phyloP scores from a whole-genome alignment of 2,888 invertebrate species.

The Bellardia pandia region DNA sequence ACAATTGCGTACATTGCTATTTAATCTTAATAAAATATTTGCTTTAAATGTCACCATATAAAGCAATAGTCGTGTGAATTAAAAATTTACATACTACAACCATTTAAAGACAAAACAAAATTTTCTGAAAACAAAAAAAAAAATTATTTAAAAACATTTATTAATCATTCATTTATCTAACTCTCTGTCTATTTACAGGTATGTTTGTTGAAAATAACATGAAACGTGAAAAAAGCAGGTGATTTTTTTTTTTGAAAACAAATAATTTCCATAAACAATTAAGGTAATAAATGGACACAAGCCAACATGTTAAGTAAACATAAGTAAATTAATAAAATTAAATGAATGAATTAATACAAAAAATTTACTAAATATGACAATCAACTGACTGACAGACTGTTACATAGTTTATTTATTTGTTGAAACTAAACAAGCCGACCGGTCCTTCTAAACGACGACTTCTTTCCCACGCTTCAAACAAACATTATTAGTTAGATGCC shows the following conservation, averaged over 20 bases:
- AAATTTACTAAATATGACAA: neutral
- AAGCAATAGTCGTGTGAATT: conserved; percentile 14
- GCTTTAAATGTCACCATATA: conserved; percentile 26
- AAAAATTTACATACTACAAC: conserved; percentile 35
- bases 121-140: neutral
- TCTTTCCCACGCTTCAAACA: conserved; percentile 68
- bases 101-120: conserved; percentile 4
- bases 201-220: conserved; percentile 31
- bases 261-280: conserved; percentile 41
- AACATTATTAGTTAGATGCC: conserved; percentile 37
- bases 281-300: conserved; percentile 43
- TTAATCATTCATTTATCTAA: conserved; percentile 50
- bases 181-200: conserved; percentile 66
- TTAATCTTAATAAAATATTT: neutral
- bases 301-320: neutral
- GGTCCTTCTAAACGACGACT: conserved; percentile 3
- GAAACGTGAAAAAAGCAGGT: conserved; percentile 46
- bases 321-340: neutral
- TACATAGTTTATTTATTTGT: conserved; percentile 3
- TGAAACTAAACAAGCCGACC: conserved; percentile 16
- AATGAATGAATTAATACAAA: neutral
- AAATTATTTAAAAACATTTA: neutral
- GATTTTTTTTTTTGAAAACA: conserved; percentile 38
- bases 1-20: too few relatives aligned
- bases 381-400: neutral